phyloP scores from a whole-genome alignment of 2,113 vertebrate species.

The Pygoscelis adeliae region DNA sequence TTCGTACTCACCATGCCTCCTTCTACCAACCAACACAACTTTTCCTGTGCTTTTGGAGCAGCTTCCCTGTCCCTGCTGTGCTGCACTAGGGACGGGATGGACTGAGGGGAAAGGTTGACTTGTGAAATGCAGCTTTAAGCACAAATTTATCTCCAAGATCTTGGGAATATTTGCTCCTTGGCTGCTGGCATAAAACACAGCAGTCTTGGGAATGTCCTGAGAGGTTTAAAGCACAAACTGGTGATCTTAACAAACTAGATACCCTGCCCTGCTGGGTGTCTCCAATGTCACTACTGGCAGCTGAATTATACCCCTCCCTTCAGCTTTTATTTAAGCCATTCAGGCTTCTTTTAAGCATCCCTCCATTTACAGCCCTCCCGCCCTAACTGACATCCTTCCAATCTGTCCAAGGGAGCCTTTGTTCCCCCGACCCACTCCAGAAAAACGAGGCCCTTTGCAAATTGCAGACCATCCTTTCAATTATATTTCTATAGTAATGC shows the following conservation, averaged over 20 bases:
- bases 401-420: neutral
- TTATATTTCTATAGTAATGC: constrained; percentile 42
- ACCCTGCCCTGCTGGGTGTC: neutral
- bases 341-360: neutral
- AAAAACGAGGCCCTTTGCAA: neutral
- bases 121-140: neutral
- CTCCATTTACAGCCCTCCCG: neutral
- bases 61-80: neutral
- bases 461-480: constrained; percentile 45
- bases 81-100: rapidly evolving
- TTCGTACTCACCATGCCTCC: rapidly evolving
- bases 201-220: neutral
- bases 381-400: neutral
- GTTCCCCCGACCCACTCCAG: neutral
- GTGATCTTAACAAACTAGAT: neutral
- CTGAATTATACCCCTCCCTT: neutral
- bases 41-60: neutral
- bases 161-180: neutral
- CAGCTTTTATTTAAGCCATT: neutral
- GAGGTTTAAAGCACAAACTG: neutral
- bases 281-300: neutral
- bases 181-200: neutral
- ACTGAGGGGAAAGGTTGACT: neutral
- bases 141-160: neutral
- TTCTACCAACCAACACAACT: neutral